A percentile compares a stretch with the other conserved stretches of the same genome.
These are phyloP conservation scores for Caranx ignobilis DNA, from an alignment of 2,113 vertebrate species.

Conservation along the genomic window DNA sequence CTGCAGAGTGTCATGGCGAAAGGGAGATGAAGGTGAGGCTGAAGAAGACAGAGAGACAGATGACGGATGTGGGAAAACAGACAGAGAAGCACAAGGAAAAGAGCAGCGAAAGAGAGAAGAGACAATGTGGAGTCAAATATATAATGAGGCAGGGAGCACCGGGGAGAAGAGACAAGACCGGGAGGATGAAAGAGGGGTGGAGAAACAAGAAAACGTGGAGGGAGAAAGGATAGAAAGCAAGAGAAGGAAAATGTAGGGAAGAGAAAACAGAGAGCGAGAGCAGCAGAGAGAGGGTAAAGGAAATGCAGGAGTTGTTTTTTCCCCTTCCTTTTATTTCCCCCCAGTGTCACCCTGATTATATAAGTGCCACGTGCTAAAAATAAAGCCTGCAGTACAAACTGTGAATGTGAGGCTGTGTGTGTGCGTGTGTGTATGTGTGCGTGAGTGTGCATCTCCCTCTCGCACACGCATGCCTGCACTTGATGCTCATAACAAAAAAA, in stretches of 20 bases:
- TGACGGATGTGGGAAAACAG: slow-evolving; percentile 30
- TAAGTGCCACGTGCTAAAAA: slow-evolving; percentile 86
- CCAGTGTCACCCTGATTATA: slow-evolving; percentile 86
- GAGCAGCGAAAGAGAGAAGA: slow-evolving; percentile 11
- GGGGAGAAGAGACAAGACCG: neutral
- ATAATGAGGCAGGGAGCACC: slow-evolving; percentile 48
- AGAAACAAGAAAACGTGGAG: slow-evolving; percentile 5
- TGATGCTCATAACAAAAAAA: slow-evolving; percentile 45
- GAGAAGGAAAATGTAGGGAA: slow-evolving; percentile 33
- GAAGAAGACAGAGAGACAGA: slow-evolving; percentile 24
- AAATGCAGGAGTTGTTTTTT: slow-evolving; percentile 66
- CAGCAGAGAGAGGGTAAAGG: slow-evolving; percentile 59
- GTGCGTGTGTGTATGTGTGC: slow-evolving; percentile 36
- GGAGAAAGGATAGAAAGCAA: slow-evolving; percentile 19
- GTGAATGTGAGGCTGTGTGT: slow-evolving; percentile 56
- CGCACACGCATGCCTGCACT: slow-evolving; percentile 68
- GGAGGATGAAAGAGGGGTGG: slow-evolving; percentile 7
- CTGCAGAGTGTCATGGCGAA: slow-evolving; percentile 36
- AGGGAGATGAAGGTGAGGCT: slow-evolving; percentile 17
- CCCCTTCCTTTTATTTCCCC: slow-evolving; percentile 74
- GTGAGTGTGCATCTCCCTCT: slow-evolving; percentile 27
- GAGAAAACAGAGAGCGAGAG: slow-evolving; percentile 32
- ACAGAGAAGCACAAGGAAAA: slow-evolving; percentile 16
- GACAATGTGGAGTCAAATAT: slow-evolving; percentile 48
- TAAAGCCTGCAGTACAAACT: slow-evolving; percentile 82